Evolutionary conservation across 2,113 vertebrate genomes (phyloP).

Genomic region (Pleuronectes platessa): DNA sequence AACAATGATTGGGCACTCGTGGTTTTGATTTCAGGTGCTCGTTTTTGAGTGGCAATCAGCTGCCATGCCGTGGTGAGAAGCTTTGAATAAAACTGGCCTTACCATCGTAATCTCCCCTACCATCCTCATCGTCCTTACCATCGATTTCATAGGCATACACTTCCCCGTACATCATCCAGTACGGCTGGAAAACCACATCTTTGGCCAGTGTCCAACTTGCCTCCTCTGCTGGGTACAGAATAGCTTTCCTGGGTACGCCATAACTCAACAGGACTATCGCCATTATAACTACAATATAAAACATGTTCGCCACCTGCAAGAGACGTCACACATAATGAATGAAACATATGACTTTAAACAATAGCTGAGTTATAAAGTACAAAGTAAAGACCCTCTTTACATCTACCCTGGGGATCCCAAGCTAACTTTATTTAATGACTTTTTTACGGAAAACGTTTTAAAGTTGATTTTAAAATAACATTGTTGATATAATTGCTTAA

Average conservation of each 20-base stretch:
- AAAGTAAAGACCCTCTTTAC: too few species aligned
- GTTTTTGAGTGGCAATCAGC: constrained; percentile 55
- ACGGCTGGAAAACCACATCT: constrained; percentile 97
- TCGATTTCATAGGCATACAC: constrained; percentile 99
- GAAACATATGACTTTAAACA: neutral
- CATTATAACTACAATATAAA: constrained; percentile 99
- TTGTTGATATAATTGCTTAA: too few species aligned
- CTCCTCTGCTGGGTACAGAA: constrained; percentile 90
- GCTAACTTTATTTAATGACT: too few species aligned
- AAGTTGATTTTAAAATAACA: too few species aligned
- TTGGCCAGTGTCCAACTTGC: constrained; percentile 94
- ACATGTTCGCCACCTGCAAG: constrained; percentile 99
- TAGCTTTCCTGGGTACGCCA: constrained; percentile 97
- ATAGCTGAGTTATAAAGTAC: too few species aligned
- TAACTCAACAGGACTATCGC: constrained; percentile 95
- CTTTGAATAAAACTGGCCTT: constrained; percentile 47
- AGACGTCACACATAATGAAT: constrained; percentile 7
- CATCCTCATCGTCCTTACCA: constrained; percentile 85
- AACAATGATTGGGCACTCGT: constrained; percentile 26
- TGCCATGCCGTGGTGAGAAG: constrained; percentile 47
- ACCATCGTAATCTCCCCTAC: constrained; percentile 57
- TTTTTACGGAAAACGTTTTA: too few species aligned
- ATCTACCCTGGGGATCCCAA: too few species aligned
- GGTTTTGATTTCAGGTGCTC: constrained; percentile 59
- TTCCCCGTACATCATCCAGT: constrained; percentile 99